Evolutionary conservation across 2,113 vertebrate genomes (phyloP).

Genomic region (Dicentrarchus labrax): DNA sequence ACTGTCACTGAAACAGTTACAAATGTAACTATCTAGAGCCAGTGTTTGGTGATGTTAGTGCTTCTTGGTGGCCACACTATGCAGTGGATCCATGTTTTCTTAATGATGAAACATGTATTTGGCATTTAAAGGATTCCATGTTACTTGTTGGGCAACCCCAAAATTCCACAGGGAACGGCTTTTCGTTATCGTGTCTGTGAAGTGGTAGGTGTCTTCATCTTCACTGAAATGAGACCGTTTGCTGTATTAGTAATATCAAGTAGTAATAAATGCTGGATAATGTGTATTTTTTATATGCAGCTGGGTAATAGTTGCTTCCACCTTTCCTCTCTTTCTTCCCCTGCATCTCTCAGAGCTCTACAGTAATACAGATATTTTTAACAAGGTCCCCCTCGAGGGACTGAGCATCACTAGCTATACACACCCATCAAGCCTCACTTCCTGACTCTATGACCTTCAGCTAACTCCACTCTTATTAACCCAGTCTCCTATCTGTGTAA

Average conservation of each 20-base stretch:
- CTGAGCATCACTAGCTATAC: background rate
- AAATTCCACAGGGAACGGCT: too few relatives aligned
- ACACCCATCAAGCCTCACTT: background rate
- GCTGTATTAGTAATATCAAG: background rate
- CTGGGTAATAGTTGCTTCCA: too few relatives aligned
- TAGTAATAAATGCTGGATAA: background rate
- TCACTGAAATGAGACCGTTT: background rate
- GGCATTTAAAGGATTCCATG: too few relatives aligned
- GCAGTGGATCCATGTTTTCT: too few relatives aligned
- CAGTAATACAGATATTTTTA: background rate
- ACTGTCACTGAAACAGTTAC: too few relatives aligned
- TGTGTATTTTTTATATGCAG: background rate
- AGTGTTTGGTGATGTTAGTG: too few relatives aligned
- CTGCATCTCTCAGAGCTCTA: background rate
- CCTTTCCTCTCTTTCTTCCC: background rate
- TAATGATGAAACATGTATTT: too few relatives aligned
- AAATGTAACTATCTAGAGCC: too few relatives aligned
- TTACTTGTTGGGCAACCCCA: too few relatives aligned
- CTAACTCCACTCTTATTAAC: slow-evolving; percentile 22
- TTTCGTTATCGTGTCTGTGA: too few relatives aligned
- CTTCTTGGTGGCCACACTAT: too few relatives aligned
- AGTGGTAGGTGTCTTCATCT: too few relatives aligned
- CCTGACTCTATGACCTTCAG: slow-evolving; percentile 4
- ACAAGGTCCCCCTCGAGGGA: background rate
- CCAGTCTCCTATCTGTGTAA: background rate